Evolutionary conservation across 35 echinoderm and acorn worm species (phyloP).

Genomic region (Anneissia japonica): DNA sequence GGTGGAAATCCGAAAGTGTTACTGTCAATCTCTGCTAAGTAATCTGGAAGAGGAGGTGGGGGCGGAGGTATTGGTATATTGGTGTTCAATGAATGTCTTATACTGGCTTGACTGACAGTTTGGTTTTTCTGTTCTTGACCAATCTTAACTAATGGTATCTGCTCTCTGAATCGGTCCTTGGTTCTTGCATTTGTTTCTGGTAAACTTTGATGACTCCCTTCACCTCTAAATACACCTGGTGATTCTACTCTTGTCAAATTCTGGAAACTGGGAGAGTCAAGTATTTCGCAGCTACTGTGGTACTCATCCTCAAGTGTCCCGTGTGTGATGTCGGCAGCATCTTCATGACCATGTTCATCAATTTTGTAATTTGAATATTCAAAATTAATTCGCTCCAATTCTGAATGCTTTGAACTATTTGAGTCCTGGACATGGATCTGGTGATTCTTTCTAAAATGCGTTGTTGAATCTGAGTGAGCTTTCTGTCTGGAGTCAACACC

Average conservation of each 20-base stretch:
- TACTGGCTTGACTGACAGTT: not conserved
- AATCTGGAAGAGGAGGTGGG: not conserved
- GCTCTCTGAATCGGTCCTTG: not conserved
- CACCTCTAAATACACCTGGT: too few relatives aligned
- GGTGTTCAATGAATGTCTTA: too few relatives aligned
- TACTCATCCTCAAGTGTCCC: not conserved
- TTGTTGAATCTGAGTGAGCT: not conserved
- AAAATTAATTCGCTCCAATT: not conserved
- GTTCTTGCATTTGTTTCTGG: too few relatives aligned
- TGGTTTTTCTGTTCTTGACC: too few relatives aligned
- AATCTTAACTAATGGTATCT: too few relatives aligned
- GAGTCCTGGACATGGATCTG: too few relatives aligned
- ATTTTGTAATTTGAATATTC: not conserved
- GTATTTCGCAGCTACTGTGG: too few relatives aligned
- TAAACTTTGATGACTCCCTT: not conserved
- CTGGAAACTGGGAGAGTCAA: not conserved
- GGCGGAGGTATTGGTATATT: too few relatives aligned
- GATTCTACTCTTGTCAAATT: not conserved
- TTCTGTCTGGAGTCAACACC: not conserved
- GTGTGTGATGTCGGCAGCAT: not conserved
- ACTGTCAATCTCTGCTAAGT: not conserved
- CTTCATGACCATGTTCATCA: not conserved
- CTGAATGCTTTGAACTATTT: not conserved
- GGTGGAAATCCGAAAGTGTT: not conserved
- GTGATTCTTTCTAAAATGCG: not conserved